Base-by-base conservation (phyloP, 2,888 invertebrate species). In the Salpingus planirostris region DNA sequence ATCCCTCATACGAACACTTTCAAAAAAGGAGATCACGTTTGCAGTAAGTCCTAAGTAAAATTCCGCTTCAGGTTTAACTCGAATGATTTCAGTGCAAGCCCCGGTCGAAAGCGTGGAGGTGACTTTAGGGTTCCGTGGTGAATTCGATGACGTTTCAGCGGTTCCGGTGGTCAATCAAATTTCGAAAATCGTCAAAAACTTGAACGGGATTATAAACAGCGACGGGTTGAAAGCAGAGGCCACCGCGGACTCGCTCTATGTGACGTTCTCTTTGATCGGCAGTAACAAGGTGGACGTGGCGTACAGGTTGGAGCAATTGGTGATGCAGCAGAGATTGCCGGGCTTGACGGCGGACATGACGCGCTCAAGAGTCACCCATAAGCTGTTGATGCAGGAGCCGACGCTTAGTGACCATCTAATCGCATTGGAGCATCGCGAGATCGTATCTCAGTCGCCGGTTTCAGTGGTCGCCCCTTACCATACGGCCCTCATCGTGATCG, bases 221-320 rank as follows among this genome's bases (percentile, higher is more conserved):
- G 66, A 71, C 40, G 65, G 80, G 60, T 51, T 76, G 43, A 54
- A 68, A 28, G 58, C 71, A 34, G 60, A 74, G 59, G 57, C 69
- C 53, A 59, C 70, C 61, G 51, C 69, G 1, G 74, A 74, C 36
- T 67, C 67, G 0, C 62, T 70, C 0, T 64, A 67, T 18, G 60
- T 75, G n/a, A 68, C 73, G 15, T 81, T 81, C 32, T 69, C 79
- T 25, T 64, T 89, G 3, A 68, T 77, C 33, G 85, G 86, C 3
- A 71, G 74, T 1, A 74, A 77, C 43, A 85, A 87, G 50, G 79
- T 84, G 1, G 87, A 88, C 56, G 70, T 83, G 21, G 81, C 86
- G 1, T 87, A 81, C 54, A 75, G 80, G 50, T 69, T 89, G 24
- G 87, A 88, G 59, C 79, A 83, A 60, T 71, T 83, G 70, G 83